Percentiles rank a stretch among this genome's conserved stretches.
Evolutionary conservation across 2,797 vertebrate species (phyloP).

Genomic region (Bryconaethiops microstoma): DNA sequence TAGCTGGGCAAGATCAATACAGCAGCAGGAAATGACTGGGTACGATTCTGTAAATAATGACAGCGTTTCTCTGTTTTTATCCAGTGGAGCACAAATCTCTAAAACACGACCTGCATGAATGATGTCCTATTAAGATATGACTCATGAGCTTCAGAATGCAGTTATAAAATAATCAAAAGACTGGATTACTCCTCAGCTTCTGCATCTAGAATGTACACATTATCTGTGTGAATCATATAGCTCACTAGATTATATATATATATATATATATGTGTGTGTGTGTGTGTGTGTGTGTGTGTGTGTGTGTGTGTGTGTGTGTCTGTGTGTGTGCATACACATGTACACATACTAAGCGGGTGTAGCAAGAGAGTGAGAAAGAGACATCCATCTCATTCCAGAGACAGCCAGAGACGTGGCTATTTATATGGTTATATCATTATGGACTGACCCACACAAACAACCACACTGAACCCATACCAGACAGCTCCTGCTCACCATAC

Average conservation of each 20-base stretch:
- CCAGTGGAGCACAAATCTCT: neutral
- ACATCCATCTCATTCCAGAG: conserved; percentile 29
- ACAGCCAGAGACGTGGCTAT: conserved; percentile 34
- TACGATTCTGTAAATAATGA: conserved; percentile 25
- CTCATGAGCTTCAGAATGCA: neutral
- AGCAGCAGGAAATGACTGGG: conserved; percentile 26
- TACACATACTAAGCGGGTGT: too few relatives aligned
- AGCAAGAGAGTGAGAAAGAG: neutral
- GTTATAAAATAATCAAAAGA: neutral
- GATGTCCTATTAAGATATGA: neutral
- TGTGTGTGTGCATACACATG: too few relatives aligned
- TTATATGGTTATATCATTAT: conserved; percentile 45
- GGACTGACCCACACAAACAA: conserved; percentile 11
- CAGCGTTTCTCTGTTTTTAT: neutral
- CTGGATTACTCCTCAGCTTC: neutral
- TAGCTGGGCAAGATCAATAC: conserved; percentile 7
- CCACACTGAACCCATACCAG: conserved; percentile 4
- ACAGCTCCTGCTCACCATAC: neutral
- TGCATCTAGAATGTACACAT: neutral
- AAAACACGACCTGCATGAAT: too few relatives aligned
- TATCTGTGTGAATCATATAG: neutral
- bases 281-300: too few relatives aligned
- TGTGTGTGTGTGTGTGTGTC: too few relatives aligned
- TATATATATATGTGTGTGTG: too few relatives aligned
- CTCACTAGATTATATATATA: too few relatives aligned